Evolutionary conservation across 2,113 vertebrate genomes (phyloP).

Genomic region (Hemiscyllium ocellatum): DNA sequence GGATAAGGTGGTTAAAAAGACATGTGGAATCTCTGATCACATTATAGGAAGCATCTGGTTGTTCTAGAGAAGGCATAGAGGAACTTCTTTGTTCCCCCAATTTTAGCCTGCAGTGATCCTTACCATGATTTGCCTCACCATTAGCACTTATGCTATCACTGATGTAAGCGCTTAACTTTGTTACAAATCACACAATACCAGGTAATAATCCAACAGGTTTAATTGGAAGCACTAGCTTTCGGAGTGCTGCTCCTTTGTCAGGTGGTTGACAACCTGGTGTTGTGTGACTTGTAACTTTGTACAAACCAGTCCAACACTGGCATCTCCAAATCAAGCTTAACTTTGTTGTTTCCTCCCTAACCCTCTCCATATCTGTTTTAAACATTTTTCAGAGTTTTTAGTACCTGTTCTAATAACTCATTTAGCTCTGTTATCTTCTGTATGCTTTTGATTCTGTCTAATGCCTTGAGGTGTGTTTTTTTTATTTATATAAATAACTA

Average conservation of each 20-base stretch:
- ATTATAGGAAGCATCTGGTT: too few species aligned
- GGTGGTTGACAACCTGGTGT: too few species aligned
- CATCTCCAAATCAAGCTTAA: too few species aligned
- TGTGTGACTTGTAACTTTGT: too few species aligned
- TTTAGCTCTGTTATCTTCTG: not conserved
- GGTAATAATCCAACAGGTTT: too few species aligned
- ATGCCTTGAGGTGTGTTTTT: not conserved
- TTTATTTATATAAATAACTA: not conserved
- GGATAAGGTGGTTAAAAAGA: too few species aligned
- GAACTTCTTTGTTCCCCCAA: not conserved
- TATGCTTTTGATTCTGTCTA: not conserved
- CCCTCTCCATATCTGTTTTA: not conserved
- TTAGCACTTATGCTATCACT: not conserved
- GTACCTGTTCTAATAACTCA: not conserved
- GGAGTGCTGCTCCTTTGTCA: too few species aligned
- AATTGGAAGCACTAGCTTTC: too few species aligned
- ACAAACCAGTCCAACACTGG: too few species aligned
- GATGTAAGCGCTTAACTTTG: not conserved
- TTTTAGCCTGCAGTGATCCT: not conserved
- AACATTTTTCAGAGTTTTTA: not conserved
- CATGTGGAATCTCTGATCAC: too few species aligned
- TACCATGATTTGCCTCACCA: not conserved
- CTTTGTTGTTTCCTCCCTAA: not conserved
- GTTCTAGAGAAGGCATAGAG: too few species aligned
- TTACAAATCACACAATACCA: too few species aligned